A percentile compares a stretch with the other conserved stretches of the same genome.
These are phyloP conservation scores for Melitaea cinxia DNA, from an alignment of 1,140 invertebrate genomes.

Conservation along the genomic window DNA sequence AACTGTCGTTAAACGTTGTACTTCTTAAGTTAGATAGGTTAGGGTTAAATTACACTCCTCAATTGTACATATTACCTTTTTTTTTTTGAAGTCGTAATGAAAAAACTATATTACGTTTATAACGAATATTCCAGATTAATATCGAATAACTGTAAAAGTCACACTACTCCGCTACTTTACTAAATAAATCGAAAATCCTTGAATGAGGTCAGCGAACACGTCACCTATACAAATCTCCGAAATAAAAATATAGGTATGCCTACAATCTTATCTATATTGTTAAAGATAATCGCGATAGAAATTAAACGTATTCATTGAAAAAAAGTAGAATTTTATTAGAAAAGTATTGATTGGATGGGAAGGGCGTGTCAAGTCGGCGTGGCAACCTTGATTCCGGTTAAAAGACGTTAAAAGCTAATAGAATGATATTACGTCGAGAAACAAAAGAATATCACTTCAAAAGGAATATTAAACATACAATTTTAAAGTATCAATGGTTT, in stretches of 20 bases:
- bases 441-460: constrained; percentile 10
- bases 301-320: not conserved
- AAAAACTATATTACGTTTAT: too few species aligned
- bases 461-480: not conserved
- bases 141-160: not conserved
- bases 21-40: too few species aligned
- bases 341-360: not conserved
- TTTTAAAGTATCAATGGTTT: not conserved
- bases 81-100: too few species aligned
- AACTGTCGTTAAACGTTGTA: too few species aligned
- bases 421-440: constrained; percentile 10
- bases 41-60: too few species aligned
- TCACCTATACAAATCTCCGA: constrained; percentile 28
- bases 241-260: not conserved
- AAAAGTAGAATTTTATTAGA: not conserved
- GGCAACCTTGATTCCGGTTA: constrained; percentile 18
- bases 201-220: constrained; percentile 56
- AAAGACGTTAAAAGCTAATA: not conserved
- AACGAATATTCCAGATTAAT: not conserved
- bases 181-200: constrained; percentile 40
- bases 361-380: constrained; percentile 32
- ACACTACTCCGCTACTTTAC: not conserved
- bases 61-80: too few species aligned
- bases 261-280: not conserved
- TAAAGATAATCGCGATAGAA: not conserved